Conservation (phyloP, 1,140 invertebrate genomes). For the Berghia stephanieae region DNA sequence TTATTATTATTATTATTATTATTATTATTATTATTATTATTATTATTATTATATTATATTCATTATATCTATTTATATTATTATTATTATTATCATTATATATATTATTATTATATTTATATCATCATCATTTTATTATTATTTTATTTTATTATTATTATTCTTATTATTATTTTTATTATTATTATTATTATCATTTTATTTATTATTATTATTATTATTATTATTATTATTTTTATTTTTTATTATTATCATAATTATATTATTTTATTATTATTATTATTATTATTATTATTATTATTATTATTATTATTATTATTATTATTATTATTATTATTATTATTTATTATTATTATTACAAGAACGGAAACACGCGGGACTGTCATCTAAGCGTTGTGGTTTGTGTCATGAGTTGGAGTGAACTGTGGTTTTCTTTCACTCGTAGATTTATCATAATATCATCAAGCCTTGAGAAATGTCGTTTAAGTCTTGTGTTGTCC, state of each 20-base stretch:
- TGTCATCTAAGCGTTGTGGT: background rate
- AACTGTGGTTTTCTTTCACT: background rate
- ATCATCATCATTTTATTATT: too few relatives aligned
- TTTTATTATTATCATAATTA: background rate
- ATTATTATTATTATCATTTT: background rate
- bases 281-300: too few relatives aligned
- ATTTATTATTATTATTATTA: background rate
- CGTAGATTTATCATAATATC: background rate
- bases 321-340: too few relatives aligned
- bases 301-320: too few relatives aligned
- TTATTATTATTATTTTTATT: background rate
- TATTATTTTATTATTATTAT: too few relatives aligned
- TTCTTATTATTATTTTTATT: too few relatives aligned
- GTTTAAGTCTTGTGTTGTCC: background rate
- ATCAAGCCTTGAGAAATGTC: background rate
- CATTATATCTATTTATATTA: too few relatives aligned
- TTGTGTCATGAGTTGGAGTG: background rate
- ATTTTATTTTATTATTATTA: too few relatives aligned
- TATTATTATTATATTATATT: background rate
- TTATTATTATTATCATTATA: too few relatives aligned
- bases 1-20: background rate
- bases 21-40: background rate
- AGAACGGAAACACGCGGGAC: too few relatives aligned
- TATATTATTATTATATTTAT: too few relatives aligned
- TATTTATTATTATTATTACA: too few relatives aligned